Conservation (phyloP, 2,888 invertebrate species). For the Caenorhabditis sinica region DNA sequence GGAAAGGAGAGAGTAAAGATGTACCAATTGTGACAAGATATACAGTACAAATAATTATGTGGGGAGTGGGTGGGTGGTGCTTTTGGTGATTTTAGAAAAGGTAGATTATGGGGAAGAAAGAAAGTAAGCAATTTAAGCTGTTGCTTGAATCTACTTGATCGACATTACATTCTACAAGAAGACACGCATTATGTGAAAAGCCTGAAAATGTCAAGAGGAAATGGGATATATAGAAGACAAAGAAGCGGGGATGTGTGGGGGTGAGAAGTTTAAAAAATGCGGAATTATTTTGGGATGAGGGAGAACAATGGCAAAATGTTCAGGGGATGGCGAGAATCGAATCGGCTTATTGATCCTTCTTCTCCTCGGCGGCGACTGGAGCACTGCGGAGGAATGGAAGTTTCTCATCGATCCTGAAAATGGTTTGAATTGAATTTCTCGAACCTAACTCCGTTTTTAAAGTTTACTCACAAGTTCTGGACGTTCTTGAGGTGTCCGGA, state of each 20-base stretch:
- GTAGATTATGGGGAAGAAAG: slow-evolving; percentile 8
- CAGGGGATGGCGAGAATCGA: slow-evolving; percentile 29
- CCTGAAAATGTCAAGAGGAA: slow-evolving; percentile 59
- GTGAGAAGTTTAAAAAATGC: slow-evolving; percentile 44
- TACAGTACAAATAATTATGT: slow-evolving; percentile 66
- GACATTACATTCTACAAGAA: slow-evolving; percentile 64
- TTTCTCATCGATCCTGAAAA: slow-evolving; percentile 80
- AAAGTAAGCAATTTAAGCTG: slow-evolving; percentile 29
- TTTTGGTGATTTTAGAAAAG: slow-evolving; percentile 22
- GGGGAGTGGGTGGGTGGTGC: too few species aligned
- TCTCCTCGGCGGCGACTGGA: slow-evolving; percentile 72
- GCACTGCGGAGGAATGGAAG: slow-evolving; percentile 80
- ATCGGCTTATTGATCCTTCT: slow-evolving; percentile 75
- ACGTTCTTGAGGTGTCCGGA: slow-evolving; percentile 81
- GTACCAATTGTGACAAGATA: slow-evolving; percentile 61
- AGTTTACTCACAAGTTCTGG: slow-evolving; percentile 74
- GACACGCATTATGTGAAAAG: slow-evolving; percentile 63
- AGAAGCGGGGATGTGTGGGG: slow-evolving; percentile 1
- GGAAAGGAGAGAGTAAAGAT: slow-evolving; percentile 19
- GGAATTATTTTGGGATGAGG: slow-evolving; percentile 49
- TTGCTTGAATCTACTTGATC: slow-evolving; percentile 57
- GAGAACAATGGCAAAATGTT: slow-evolving; percentile 55
- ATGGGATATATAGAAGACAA: neutral
- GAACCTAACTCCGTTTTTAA: neutral
- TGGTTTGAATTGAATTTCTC: neutral